These are phyloP conservation scores for Stigmatopora nigra DNA, from an alignment of 2,113 vertebrate genomes.

Conservation along the genomic window DNA sequence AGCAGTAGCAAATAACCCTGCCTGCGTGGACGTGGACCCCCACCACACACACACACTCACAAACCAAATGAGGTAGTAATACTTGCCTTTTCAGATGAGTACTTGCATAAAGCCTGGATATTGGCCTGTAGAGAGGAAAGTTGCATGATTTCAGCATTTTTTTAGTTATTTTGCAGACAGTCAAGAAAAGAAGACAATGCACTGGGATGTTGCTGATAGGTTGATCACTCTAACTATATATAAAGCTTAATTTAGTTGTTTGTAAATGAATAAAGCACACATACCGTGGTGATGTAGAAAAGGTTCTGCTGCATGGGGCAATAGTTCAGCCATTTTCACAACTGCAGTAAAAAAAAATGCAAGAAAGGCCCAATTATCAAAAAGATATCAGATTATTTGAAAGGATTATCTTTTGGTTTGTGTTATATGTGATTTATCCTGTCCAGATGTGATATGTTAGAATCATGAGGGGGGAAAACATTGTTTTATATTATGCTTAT, in stretches of 20 bases:
- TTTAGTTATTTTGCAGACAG: constrained; percentile 54
- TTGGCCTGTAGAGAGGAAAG: constrained; percentile 57
- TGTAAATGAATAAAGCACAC: background rate
- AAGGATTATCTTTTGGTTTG: too few species aligned
- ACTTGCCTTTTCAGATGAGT: constrained; percentile 34
- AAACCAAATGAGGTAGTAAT: constrained; percentile 9
- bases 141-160: constrained; percentile 67
- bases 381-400: too few species aligned
- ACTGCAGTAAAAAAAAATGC: too few species aligned
- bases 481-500: too few species aligned
- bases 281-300: background rate
- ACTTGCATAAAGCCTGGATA: constrained; percentile 36
- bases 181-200: constrained; percentile 54
- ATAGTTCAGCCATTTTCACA: background rate
- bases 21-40: constrained; percentile 13
- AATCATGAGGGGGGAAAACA: too few species aligned
- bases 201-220: constrained; percentile 35
- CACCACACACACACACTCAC: constrained; percentile 16
- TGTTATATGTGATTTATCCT: too few species aligned
- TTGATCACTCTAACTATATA: constrained; percentile 38
- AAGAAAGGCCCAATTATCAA: too few species aligned
- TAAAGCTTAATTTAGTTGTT: background rate
- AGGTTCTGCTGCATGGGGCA: background rate
- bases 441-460: too few species aligned
- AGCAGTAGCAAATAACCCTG: constrained; percentile 38